Conservation (phyloP, 2,113 vertebrate species). For the Dicentrarchus labrax region DNA sequence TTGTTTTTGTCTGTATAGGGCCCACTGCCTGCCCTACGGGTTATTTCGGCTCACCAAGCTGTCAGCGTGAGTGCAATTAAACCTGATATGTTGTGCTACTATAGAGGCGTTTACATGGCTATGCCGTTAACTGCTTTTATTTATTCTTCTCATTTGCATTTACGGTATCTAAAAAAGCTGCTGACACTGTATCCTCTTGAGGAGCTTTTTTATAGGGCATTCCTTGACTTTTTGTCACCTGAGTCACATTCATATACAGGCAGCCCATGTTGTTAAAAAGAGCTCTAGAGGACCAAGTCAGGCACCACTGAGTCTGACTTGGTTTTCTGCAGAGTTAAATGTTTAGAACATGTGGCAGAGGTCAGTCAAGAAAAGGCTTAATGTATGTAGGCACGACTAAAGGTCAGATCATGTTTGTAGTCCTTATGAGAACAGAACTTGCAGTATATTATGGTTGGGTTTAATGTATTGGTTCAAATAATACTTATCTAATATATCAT, state of each 20-base stretch:
- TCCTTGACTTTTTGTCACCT: not conserved
- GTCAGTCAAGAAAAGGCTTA: constrained; percentile 4
- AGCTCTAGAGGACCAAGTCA: not conserved
- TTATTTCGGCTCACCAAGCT: constrained; percentile 82
- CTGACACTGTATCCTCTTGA: not conserved
- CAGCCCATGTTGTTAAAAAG: constrained; percentile 21
- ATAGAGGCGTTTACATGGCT: constrained; percentile 16
- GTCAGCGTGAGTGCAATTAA: constrained; percentile 81
- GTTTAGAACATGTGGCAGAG: constrained; percentile 20
- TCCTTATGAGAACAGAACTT: constrained; percentile 10
- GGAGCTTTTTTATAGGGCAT: constrained; percentile 33
- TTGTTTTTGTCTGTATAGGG: constrained; percentile 39
- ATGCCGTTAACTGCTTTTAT: constrained; percentile 23
- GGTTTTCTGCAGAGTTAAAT: constrained; percentile 36
- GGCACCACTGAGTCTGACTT: constrained; percentile 25
- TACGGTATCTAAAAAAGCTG: not conserved
- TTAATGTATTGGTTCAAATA: constrained; percentile 11
- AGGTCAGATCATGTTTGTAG: constrained; percentile 36
- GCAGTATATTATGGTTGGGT: constrained; percentile 13
- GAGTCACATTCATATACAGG: not conserved
- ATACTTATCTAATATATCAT: not conserved
- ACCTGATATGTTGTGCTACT: constrained; percentile 21
- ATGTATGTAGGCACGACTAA: not conserved
- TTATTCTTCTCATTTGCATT: constrained; percentile 19
- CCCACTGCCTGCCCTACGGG: constrained; percentile 79